Conservation (phyloP, 2,888 invertebrate species). For the Oegoconia quadripuncta region DNA sequence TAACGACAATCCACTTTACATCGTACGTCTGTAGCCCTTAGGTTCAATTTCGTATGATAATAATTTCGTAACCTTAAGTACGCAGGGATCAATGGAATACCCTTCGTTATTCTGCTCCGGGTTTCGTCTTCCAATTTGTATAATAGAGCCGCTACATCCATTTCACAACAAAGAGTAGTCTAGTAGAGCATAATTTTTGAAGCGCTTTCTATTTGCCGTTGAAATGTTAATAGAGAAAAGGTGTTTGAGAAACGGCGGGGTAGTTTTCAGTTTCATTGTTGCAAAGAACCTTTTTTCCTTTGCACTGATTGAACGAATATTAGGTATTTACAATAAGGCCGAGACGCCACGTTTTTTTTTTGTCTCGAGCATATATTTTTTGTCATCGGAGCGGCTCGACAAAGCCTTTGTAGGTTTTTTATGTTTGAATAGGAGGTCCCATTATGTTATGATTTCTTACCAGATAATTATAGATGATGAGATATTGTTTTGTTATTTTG, state of each 20-base stretch:
- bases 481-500: slow-evolving; percentile 35
- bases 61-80: too few species aligned
- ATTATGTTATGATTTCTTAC: slow-evolving; percentile 64
- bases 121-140: slow-evolving; percentile 45
- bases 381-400: slow-evolving; percentile 44
- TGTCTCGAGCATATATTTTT: slow-evolving; percentile 45
- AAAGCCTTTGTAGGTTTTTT: slow-evolving; percentile 50
- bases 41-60: slow-evolving; percentile 23
- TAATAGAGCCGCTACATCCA: slow-evolving; percentile 43
- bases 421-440: slow-evolving; percentile 51
- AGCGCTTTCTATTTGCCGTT: slow-evolving; percentile 45
- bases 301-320: slow-evolving; percentile 36
- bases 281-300: slow-evolving; percentile 41
- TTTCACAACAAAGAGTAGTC: slow-evolving; percentile 22
- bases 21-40: slow-evolving; percentile 6
- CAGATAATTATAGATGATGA: slow-evolving; percentile 63
- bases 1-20: slow-evolving; percentile 19
- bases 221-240: slow-evolving; percentile 39
- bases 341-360: slow-evolving; percentile 35
- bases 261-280: slow-evolving; percentile 65
- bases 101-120: slow-evolving; percentile 64
- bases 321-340: slow-evolving; percentile 57
- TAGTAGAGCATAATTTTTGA: slow-evolving; percentile 18
- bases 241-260: slow-evolving; percentile 42
- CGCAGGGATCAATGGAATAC: slow-evolving; percentile 59